Evolutionary conservation across 2,888 invertebrate species (phyloP).

Genomic region (Patella ulyssiponensis): DNA sequence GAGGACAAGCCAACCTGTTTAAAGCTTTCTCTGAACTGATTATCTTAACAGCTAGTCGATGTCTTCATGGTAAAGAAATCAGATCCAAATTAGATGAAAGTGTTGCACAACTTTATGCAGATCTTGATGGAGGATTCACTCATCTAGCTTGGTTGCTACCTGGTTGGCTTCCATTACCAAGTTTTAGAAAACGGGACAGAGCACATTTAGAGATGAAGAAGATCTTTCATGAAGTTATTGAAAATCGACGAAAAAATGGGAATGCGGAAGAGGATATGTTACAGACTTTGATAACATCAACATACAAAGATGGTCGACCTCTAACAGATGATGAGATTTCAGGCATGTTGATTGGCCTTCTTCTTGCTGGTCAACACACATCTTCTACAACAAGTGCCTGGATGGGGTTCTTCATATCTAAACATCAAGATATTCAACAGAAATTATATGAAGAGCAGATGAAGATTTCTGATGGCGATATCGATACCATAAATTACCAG

Average conservation of each 20-base stretch:
- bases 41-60: constrained; percentile 65
- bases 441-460: constrained; percentile 56
- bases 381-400: constrained; percentile 67
- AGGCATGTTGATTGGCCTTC: constrained; percentile 65
- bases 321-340: constrained; percentile 65
- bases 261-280: constrained; percentile 58
- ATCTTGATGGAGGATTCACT: constrained; percentile 65
- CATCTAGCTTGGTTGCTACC: constrained; percentile 64
- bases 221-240: constrained; percentile 59
- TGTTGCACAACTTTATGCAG: constrained; percentile 62
- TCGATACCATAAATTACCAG: constrained; percentile 50
- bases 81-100: constrained; percentile 54
- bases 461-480: constrained; percentile 44
- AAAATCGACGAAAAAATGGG: constrained; percentile 37
- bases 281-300: constrained; percentile 62
- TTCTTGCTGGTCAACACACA: constrained; percentile 68
- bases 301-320: constrained; percentile 61
- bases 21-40: constrained; percentile 63
- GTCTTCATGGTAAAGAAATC: constrained; percentile 65
- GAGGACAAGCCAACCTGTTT: constrained; percentile 59
- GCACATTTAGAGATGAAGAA: constrained; percentile 61
- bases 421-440: constrained; percentile 56
- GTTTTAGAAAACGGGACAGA: constrained; percentile 59
- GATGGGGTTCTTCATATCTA: constrained; percentile 63
- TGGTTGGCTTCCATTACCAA: constrained; percentile 65